Evolutionary conservation across 2,113 vertebrate genomes (phyloP).

Genomic region (Falco punctatus): DNA sequence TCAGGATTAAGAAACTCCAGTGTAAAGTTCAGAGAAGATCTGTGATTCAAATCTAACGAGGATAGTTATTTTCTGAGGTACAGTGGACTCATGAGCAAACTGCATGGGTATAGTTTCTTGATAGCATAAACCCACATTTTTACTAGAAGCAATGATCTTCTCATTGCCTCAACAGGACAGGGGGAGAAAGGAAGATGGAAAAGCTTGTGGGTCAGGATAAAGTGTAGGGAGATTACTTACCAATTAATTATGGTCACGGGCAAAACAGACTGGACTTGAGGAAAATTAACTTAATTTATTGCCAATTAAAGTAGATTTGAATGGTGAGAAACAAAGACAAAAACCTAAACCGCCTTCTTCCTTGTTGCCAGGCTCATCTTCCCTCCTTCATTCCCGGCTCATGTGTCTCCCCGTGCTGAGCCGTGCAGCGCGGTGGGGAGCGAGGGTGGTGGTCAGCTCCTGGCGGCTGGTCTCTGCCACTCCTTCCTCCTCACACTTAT

Average conservation of each 20-base stretch:
- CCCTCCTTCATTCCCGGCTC: background rate
- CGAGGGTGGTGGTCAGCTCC: background rate
- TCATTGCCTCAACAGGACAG: background rate
- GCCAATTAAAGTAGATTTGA: background rate
- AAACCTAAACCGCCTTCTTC: background rate
- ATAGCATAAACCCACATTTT: background rate
- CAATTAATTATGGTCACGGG: accelerated
- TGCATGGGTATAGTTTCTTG: background rate
- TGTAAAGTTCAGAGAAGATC: background rate
- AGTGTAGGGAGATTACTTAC: background rate
- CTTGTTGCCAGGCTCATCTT: background rate
- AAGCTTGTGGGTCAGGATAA: background rate
- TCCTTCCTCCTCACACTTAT: background rate
- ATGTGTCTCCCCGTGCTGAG: accelerated
- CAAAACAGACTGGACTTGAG: background rate
- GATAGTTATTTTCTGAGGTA: background rate
- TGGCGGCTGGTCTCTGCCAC: background rate
- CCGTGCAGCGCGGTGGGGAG: background rate
- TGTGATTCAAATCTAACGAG: background rate
- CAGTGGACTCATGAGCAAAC: background rate
- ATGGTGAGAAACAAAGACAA: background rate
- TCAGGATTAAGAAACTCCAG: background rate
- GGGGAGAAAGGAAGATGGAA: background rate
- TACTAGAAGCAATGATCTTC: background rate
- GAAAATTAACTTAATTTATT: background rate